Conservation (phyloP, 92 coral and sea anemone species). For the Zoanthus sociatus region DNA sequence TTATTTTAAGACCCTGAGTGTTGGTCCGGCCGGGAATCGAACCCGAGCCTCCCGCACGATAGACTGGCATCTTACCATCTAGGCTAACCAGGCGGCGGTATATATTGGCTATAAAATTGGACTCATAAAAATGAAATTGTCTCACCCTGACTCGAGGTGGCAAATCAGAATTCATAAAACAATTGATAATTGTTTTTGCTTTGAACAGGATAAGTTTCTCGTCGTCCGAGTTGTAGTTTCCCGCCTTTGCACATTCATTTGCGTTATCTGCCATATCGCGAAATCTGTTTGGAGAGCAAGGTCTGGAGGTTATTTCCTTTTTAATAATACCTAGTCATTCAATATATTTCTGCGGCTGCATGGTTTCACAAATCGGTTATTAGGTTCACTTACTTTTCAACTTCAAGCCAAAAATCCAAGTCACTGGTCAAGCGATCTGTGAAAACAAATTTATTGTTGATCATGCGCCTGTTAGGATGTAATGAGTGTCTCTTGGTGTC, state of each 20-base stretch:
- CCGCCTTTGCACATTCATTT: constrained; percentile 87
- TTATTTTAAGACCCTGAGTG: too few species aligned
- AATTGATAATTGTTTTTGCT: constrained; percentile 85
- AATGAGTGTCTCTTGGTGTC: constrained; percentile 76
- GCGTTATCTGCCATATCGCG: constrained; percentile 86
- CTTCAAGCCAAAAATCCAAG: constrained; percentile 95
- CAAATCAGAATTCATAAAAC: constrained; percentile 85
- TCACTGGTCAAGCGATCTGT: constrained; percentile 85
- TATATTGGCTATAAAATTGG: too few species aligned
- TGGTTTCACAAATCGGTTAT: background rate
- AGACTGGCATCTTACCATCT: too few species aligned
- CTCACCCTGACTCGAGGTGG: constrained; percentile 95
- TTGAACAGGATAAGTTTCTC: constrained; percentile 78
- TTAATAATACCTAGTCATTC: too few species aligned
- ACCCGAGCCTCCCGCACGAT: too few species aligned
- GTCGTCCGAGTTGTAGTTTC: constrained; percentile 93
- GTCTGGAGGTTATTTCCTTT: too few species aligned
- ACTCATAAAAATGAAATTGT: too few species aligned
- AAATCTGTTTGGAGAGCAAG: constrained; percentile 59
- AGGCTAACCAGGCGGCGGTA: too few species aligned
- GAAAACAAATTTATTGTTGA: constrained; percentile 85
- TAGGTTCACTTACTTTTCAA: constrained; percentile 68
- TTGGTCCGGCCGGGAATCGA: too few species aligned
- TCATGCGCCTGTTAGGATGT: constrained; percentile 82
- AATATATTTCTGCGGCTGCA: background rate